phyloP scores from a whole-genome alignment of 2,888 invertebrate genomes.

The Rhagium mordax region DNA sequence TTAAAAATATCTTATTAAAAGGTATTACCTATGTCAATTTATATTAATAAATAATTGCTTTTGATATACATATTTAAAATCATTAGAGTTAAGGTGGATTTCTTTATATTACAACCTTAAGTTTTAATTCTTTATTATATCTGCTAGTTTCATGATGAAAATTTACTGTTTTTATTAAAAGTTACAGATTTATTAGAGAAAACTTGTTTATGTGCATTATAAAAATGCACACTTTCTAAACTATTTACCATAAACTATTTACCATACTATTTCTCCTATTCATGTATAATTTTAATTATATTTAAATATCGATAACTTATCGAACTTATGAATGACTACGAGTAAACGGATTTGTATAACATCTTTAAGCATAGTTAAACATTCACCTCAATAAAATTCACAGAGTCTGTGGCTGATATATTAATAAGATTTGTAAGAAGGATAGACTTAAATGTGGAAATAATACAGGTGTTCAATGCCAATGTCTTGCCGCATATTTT shows the following conservation, averaged over 20 bases:
- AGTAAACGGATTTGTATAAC: conserved; percentile 30
- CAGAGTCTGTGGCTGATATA: background rate
- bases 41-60: too few relatives aligned
- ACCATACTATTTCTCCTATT: conserved; percentile 1
- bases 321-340: conserved; percentile 22
- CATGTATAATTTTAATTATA: background rate
- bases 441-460: background rate
- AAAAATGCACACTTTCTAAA: background rate
- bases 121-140: too few relatives aligned
- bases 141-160: background rate
- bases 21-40: too few relatives aligned
- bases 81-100: too few relatives aligned
- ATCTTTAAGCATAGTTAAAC: background rate
- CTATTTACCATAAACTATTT: too few relatives aligned
- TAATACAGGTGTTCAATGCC: conserved; percentile 16
- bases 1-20: too few relatives aligned
- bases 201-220: background rate
- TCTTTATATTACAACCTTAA: too few relatives aligned
- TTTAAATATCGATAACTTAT: conserved; percentile 16
- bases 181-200: background rate
- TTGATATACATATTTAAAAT: too few relatives aligned
- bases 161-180: background rate
- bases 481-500: conserved; percentile 19
- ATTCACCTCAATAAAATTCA: background rate
- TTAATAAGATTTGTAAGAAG: background rate